Evolutionary conservation across 1,140 invertebrate genomes (phyloP), one percentile per base, ranked within the genome.

Genomic region (Hydropsyche tenuis): DNA sequence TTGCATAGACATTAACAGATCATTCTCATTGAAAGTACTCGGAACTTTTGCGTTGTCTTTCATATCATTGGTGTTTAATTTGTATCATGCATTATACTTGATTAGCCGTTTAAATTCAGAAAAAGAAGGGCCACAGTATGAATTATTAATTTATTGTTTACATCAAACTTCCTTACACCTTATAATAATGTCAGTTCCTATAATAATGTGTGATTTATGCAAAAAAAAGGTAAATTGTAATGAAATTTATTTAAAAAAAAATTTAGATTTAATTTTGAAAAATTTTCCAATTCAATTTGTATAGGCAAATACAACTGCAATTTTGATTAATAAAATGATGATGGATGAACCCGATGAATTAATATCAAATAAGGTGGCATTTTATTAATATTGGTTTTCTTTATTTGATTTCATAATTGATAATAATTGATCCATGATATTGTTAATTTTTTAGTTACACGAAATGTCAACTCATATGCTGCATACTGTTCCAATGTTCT

Each of bases 311-410:
- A 43, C 1, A 12, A 68, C 65, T 22, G 65, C 43, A 12, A 14
- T 68, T 48, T 68, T 68, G 23, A 23, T 68, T 7, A 68, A 68
- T 68, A n/a, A 68, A 68, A 46, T 68, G 65, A 68, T 68, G 65
- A 68, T 68, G 23, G 1, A 48, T 22, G 65, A 68, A 46, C 25
- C 65, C 1, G 20, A 68, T 27, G 45, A 48, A 0, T 7, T 6
- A 48, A 22, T 68, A 48, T n/a, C 65, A n/a, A 68, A 7, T 22
- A 46, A 68, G 65, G 65, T 68, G 48, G 12, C 3, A 42, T 45
- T 16, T 30, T n/a, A n/a, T n/a, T 51, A 22, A 51, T 16, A 51
- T 51, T n/a, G n/a, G n/a, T 16, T 51, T 51, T 51, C 14, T 5
- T 51, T 51, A 5, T 5, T 5, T 22, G 14, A 16, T 16, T 14